Conservation (phyloP, 2,113 vertebrate species). For the Ctenodactylus gundi region DNA sequence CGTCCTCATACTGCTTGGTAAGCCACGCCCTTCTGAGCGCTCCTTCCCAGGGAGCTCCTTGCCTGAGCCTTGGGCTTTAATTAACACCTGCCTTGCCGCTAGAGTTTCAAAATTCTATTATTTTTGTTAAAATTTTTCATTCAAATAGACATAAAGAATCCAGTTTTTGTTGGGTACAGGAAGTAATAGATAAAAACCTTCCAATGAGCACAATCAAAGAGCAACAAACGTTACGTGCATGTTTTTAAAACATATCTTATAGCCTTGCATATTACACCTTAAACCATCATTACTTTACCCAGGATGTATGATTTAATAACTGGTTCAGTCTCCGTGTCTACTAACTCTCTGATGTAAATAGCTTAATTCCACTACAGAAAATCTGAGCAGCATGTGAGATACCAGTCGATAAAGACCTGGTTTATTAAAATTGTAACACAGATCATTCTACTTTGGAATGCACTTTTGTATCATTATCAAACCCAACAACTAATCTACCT, state of each 20-base stretch:
- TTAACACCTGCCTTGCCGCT: background rate
- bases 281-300: background rate
- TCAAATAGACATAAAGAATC: background rate
- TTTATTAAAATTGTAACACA: background rate
- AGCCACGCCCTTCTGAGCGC: background rate
- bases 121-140: background rate
- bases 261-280: background rate
- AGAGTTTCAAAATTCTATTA: no score
- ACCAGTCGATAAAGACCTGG: background rate
- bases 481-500: background rate
- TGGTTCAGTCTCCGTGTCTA: background rate
- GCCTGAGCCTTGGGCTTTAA: rapidly evolving
- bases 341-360: background rate
- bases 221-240: background rate
- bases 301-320: background rate
- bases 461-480: background rate
- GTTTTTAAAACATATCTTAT: background rate
- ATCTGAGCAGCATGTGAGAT: background rate
- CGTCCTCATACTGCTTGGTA: constrained; percentile 84
- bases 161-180: no score
- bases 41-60: rapidly evolving
- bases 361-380: background rate
- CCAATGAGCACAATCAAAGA: background rate
- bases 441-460: background rate
- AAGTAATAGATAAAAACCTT: no score